Percentiles rank a stretch among this genome's conserved stretches.
These are phyloP conservation scores for Eumerus sabulonum DNA, from an alignment of 2,888 invertebrate genomes.

Conservation along the genomic window DNA sequence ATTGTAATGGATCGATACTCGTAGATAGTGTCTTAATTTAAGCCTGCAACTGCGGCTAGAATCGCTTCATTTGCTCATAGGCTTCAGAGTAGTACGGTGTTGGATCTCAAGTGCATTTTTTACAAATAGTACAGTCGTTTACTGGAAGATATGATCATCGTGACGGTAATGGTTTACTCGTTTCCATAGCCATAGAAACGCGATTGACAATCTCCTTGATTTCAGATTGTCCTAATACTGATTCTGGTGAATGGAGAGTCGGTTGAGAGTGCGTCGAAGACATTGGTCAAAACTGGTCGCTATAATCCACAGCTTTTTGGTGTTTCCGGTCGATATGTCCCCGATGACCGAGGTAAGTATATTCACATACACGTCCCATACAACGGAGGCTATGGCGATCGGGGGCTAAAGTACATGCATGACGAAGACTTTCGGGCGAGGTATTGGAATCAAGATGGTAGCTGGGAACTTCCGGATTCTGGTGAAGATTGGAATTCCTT, in stretches of 20 bases:
- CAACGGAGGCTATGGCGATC: constrained; percentile 80
- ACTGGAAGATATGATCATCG: constrained; percentile 36
- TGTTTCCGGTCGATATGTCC: constrained; percentile 80
- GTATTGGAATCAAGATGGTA: constrained; percentile 58
- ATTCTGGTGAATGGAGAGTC: constrained; percentile 6
- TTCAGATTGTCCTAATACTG: constrained; percentile 28
- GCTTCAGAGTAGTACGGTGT: constrained; percentile 39
- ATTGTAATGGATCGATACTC: neutral
- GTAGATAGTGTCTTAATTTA: constrained; percentile 51
- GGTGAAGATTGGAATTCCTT: too few species aligned
- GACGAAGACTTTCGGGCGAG: constrained; percentile 22
- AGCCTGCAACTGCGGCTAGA: constrained; percentile 37
- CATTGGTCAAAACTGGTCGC: constrained; percentile 67
- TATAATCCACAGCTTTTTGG: constrained; percentile 74
- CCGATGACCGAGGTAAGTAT: constrained; percentile 81
- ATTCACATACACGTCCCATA: constrained; percentile 80
- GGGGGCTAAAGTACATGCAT: constrained; percentile 76
- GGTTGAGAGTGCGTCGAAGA: constrained; percentile 2
- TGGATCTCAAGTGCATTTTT: constrained; percentile 10
- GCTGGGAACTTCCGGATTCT: constrained; percentile 29
- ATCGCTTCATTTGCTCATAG: constrained; percentile 57
- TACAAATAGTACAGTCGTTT: constrained; percentile 25
- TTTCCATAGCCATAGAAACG: neutral
- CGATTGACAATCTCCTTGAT: neutral
- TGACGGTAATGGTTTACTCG: constrained; percentile 22